These are phyloP conservation scores for Troides oblongomaculatus DNA, from an alignment of 2,888 invertebrate species.

Conservation along the genomic window DNA sequence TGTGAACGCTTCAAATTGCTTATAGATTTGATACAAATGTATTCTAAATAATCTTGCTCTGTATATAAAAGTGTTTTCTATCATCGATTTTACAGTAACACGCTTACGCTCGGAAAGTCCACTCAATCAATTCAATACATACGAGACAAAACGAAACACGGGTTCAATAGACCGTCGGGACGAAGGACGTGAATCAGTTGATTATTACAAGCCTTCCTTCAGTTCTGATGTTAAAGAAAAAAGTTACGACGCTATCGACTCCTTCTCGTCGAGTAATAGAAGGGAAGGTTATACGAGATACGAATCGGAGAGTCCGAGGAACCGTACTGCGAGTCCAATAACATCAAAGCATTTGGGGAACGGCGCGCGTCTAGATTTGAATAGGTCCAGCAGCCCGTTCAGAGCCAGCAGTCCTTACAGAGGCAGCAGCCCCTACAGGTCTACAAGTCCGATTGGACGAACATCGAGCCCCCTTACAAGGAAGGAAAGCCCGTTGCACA, in stretches of 20 bases:
- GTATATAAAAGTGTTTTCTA: constrained; percentile 22
- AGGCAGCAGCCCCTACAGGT: constrained; percentile 62
- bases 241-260: constrained; percentile 69
- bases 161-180: constrained; percentile 71
- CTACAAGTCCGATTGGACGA: constrained; percentile 71
- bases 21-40: constrained; percentile 17
- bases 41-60: constrained; percentile 20
- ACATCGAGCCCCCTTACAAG: constrained; percentile 79
- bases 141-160: constrained; percentile 64
- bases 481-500: constrained; percentile 73
- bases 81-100: constrained; percentile 49
- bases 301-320: constrained; percentile 70
- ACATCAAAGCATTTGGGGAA: constrained; percentile 77
- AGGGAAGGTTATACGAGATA: constrained; percentile 63
- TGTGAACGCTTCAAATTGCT: constrained; percentile 20
- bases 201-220: constrained; percentile 70
- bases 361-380: constrained; percentile 72
- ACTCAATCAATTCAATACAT: constrained; percentile 64
- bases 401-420: constrained; percentile 67
- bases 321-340: constrained; percentile 73
- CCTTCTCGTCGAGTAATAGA: constrained; percentile 67
- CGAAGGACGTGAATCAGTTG: constrained; percentile 64
- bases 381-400: constrained; percentile 61
- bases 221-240: constrained; percentile 67
- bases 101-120: constrained; percentile 74